Evolutionary conservation across 92 coral and sea anemone genomes (phyloP).

Genomic region (Paramuricea clavata): DNA sequence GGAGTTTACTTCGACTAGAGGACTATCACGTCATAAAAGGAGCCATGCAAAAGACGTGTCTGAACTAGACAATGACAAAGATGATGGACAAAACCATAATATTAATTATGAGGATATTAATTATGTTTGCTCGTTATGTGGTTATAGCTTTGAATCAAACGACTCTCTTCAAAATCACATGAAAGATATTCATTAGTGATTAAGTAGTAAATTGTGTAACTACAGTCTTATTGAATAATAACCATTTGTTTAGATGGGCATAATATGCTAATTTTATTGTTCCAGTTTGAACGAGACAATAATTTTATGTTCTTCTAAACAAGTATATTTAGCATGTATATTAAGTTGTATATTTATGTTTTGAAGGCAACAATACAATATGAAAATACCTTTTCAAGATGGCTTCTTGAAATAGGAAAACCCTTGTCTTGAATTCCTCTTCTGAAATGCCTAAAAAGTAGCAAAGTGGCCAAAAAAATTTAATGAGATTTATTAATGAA

Average conservation of each 20-base stretch:
- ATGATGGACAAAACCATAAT: neutral
- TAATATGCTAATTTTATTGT: no score
- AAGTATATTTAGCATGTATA: no score
- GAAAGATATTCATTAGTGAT: neutral
- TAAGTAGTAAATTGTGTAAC: neutral
- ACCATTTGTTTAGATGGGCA: no score
- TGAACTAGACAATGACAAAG: neutral
- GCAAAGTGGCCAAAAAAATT: neutral
- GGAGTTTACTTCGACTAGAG: neutral
- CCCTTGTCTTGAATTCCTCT: conserved; percentile 67
- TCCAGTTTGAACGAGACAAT: no score
- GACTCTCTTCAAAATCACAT: neutral
- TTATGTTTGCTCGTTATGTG: neutral
- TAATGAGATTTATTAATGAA: no score
- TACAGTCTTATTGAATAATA: no score
- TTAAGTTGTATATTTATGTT: neutral
- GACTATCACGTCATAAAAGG: neutral
- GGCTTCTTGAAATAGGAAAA: conserved; percentile 91
- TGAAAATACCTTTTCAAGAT: conserved; percentile 88
- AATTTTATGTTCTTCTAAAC: no score
- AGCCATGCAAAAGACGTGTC: neutral
- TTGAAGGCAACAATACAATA: neutral
- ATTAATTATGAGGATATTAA: neutral
- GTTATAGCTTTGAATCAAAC: neutral
- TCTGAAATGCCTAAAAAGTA: conserved; percentile 68